Percentiles rank a stretch among this genome's conserved stretches.
Conservation (phyloP, 2,113 vertebrate genomes). For the Gadus macrocephalus region DNA sequence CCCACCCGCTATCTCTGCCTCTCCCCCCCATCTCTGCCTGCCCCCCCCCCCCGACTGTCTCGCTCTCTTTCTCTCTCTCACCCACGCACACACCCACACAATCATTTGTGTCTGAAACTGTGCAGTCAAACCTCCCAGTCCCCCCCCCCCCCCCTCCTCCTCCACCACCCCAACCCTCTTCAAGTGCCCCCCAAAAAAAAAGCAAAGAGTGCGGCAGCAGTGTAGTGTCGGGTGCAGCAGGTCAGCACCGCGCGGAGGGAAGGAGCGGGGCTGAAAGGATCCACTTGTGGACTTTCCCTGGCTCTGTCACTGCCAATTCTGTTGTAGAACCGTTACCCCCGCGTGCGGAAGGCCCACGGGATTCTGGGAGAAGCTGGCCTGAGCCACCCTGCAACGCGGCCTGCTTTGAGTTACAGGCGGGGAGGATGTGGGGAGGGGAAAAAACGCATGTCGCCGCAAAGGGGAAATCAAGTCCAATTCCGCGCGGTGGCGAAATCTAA, state of each 20-base stretch:
- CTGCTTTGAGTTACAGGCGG: constrained; percentile 71
- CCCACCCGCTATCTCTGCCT: no score
- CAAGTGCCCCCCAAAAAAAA: constrained; percentile 53
- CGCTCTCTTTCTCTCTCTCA: no score
- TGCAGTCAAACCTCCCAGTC: constrained; percentile 40
- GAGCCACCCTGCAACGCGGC: constrained; percentile 54
- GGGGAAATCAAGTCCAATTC: constrained; percentile 65
- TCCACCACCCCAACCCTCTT: no score
- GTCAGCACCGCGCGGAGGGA: constrained; percentile 58
- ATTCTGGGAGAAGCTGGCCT: constrained; percentile 54
- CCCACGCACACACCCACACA: constrained; percentile 35
- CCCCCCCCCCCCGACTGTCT: no score
- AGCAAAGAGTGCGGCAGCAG: constrained; percentile 40
- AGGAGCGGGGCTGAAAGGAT: constrained; percentile 71
- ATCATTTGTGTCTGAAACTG: constrained; percentile 42
- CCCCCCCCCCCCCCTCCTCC: constrained; percentile 32
- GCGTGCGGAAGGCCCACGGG: constrained; percentile 63
- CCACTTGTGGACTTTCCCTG: constrained; percentile 77
- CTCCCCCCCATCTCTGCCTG: no score
- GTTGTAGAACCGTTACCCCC: constrained; percentile 60
- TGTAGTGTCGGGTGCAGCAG: constrained; percentile 64
- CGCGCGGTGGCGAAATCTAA: constrained; percentile 62
- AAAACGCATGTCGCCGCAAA: constrained; percentile 54
- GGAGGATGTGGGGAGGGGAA: constrained; percentile 26
- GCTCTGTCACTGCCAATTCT: constrained; percentile 72